Evolutionary conservation across 2,888 invertebrate genomes (phyloP).

Genomic region (Diogma glabrata): DNA sequence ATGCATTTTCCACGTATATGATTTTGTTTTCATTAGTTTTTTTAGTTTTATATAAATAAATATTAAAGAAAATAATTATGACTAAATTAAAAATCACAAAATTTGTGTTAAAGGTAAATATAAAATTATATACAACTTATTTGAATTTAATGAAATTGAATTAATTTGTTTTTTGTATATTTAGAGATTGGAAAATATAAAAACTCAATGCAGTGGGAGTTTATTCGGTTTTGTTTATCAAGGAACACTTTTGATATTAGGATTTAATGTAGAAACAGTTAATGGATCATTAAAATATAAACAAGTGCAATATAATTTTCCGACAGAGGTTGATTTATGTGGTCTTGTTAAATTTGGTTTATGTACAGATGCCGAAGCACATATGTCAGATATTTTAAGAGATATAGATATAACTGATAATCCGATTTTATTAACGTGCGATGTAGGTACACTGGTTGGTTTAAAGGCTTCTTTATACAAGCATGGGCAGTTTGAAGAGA

Average conservation of each 20-base stretch:
- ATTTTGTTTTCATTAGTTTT: not conserved
- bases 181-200: conserved; percentile 54
- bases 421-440: conserved; percentile 52
- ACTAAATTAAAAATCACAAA: conserved; percentile 59
- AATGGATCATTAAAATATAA: conserved; percentile 40
- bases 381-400: conserved; percentile 49
- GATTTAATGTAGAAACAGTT: conserved; percentile 50
- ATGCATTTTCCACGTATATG: not conserved
- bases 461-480: conserved; percentile 55
- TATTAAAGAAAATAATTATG: not conserved
- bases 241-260: conserved; percentile 55
- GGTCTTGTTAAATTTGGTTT: conserved; percentile 58
- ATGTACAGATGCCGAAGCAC: conserved; percentile 45
- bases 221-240: conserved; percentile 65
- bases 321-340: conserved; percentile 65
- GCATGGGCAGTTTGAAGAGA: conserved; percentile 58
- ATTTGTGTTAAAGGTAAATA: conserved; percentile 55
- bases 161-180: conserved; percentile 21
- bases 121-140: conserved; percentile 19
- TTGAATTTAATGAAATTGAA: conserved; percentile 3
- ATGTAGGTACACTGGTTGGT: conserved; percentile 42
- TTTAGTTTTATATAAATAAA: not conserved
- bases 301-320: conserved; percentile 50
- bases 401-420: conserved; percentile 72
- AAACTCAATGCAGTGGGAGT: conserved; percentile 53